These are phyloP conservation scores for Prunella himalayana DNA, from an alignment of 2,113 vertebrate genomes.

Conservation along the genomic window DNA sequence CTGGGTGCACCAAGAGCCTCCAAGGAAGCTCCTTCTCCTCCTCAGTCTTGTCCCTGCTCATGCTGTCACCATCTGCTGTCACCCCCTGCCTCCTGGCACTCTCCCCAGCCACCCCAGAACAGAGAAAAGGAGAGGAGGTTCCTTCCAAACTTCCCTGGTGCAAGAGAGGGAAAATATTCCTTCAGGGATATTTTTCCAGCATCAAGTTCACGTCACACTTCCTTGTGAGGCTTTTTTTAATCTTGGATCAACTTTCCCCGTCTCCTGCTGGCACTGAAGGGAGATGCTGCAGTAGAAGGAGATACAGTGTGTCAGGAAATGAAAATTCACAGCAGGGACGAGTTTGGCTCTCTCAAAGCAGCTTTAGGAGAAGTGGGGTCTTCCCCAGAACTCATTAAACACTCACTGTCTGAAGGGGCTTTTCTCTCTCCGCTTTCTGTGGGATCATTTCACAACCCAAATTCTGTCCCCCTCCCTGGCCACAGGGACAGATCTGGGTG, in stretches of 20 bases:
- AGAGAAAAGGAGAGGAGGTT: neutral
- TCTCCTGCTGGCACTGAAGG: neutral
- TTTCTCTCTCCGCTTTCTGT: neutral
- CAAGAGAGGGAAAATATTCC: neutral
- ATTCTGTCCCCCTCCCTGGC: neutral
- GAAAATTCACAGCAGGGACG: neutral
- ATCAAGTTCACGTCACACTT: neutral
- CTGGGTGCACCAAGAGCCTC: neutral
- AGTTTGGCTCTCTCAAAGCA: neutral
- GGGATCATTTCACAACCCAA: neutral
- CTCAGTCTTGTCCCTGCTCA: neutral
- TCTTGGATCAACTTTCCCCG: neutral
- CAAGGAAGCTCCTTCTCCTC: neutral
- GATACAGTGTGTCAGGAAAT: neutral
- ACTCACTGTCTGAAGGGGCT: neutral
- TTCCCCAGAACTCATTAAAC: neutral
- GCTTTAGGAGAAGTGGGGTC: neutral
- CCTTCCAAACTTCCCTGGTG: neutral
- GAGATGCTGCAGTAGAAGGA: neutral
- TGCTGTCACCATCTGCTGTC: neutral
- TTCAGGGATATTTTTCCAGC: neutral
- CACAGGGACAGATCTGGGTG: neutral
- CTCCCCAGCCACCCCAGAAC: neutral
- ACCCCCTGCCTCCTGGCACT: neutral
- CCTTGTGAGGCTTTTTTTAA: neutral